Evolutionary conservation across 1,140 invertebrate genomes (phyloP).

Genomic region (Tetragnatha versicolor): DNA sequence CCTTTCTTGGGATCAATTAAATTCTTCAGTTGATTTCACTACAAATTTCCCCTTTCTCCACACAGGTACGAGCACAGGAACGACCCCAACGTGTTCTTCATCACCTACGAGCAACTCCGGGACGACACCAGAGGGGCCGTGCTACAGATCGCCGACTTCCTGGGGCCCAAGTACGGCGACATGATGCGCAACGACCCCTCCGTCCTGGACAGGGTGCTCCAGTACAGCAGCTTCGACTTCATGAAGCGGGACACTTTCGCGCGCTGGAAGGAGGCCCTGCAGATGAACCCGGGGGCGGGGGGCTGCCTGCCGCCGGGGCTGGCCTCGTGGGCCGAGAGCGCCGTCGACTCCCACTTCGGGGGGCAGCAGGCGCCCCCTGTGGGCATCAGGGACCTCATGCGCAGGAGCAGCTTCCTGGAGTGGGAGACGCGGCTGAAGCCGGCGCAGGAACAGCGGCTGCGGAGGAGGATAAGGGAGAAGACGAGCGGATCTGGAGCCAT

Average conservation of each 20-base stretch:
- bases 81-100: constrained; percentile 61
- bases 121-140: constrained; percentile 31
- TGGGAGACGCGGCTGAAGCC: constrained; percentile 41
- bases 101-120: constrained; percentile 39
- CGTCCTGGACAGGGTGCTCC: constrained; percentile 20
- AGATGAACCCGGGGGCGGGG: constrained; percentile 17
- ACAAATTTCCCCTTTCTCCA: no score
- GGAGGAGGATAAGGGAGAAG: constrained; percentile 18
- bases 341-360: constrained; percentile 42
- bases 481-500: constrained; percentile 9
- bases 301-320: constrained; percentile 14
- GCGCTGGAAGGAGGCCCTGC: constrained; percentile 19
- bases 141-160: constrained; percentile 42
- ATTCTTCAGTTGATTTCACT: no score
- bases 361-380: not conserved
- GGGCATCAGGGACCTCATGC: constrained; percentile 21
- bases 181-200: constrained; percentile 10
- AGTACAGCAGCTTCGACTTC: constrained; percentile 41
- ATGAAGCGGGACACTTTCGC: constrained; percentile 30
- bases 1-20: no score
- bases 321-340: constrained; percentile 44
- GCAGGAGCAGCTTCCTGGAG: constrained; percentile 41
- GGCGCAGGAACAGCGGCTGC: constrained; percentile 23
- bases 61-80: constrained; percentile 59
- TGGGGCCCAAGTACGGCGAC: constrained; percentile 22